phyloP scores from a whole-genome alignment of 1,140 invertebrate species.

The Brachionus rubens region DNA sequence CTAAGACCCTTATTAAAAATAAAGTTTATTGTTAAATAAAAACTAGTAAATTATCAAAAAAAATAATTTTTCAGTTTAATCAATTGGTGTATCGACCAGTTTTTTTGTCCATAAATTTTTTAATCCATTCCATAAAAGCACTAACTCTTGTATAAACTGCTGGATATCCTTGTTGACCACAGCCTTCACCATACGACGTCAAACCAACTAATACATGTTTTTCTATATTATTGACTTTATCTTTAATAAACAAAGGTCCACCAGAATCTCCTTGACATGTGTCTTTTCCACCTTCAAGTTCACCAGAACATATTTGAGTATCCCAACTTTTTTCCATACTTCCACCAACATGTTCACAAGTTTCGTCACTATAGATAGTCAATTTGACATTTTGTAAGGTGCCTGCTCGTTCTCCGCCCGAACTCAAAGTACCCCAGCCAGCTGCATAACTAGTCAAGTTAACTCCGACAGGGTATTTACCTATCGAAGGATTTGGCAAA shows the following conservation, averaged over 20 bases:
- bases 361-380: background rate
- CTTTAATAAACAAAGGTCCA: background rate
- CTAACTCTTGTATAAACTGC: conserved; percentile 12
- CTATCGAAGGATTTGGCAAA: background rate
- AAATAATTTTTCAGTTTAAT: background rate
- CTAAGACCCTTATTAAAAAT: no score
- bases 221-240: background rate
- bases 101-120: background rate
- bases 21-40: no score
- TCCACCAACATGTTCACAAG: background rate
- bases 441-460: background rate
- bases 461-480: background rate
- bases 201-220: background rate
- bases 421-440: background rate
- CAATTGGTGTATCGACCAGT: no score
- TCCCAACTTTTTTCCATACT: background rate
- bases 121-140: conserved; percentile 11
- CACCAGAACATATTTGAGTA: conserved; percentile 9
- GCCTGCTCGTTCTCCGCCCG: background rate
- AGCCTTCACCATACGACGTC: conserved; percentile 8
- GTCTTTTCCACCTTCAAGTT: background rate
- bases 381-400: conserved; percentile 17
- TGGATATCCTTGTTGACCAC: background rate
- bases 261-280: conserved; percentile 26
- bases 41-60: no score